Base-by-base conservation (phyloP, 2,113 vertebrate species). In the Zingel zingel region DNA sequence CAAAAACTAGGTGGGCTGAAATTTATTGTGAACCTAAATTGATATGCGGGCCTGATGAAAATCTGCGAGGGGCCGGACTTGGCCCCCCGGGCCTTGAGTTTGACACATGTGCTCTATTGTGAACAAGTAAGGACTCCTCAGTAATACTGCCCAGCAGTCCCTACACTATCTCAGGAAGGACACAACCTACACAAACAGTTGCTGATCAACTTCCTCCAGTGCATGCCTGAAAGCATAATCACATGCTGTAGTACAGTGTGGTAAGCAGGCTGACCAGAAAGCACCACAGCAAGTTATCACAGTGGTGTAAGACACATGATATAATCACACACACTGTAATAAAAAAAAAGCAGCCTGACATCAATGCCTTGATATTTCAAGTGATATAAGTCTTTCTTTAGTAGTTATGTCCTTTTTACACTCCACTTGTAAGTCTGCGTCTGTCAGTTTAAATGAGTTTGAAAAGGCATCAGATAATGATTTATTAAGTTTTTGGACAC, bases 381-480 rank as follows among this genome's bases (percentile, higher is more conserved):
- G 18, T 18, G 10, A 45, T 47, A 9, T 11, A 21, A 6, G 11
- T 70, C 51, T 43, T 43, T 45, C 6, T 8, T 43, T 2, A 19
- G 18, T 18, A 18, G 21, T 45, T 48, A 0, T 48, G 0, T 25
- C 10, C 25, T 14, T 57, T 59, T 51, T 51, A 1, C 36, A 59
- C 33, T 33, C 53, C n/a, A 30, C 45, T 43, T 63, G 8, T 18
- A 18, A 30, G 9, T 53, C 14, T 54, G 50, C 54, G n/a, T 25
- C 18, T 36, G 13, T 19, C 27, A 58, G 23, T 27, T 71, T 11
- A 68, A 61, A 78, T 51, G 23, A 47, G 45, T 69, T 73, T 54
- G 39, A 58, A n/a, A 50, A 39, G 57, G 18, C 51, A 57, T 70
- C 57, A 43, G 53, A 70, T 62, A 50, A 57, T 13, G 47, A 56